These are phyloP conservation scores for Tiaroga cobitis DNA, from an alignment of 2,797 vertebrate species.

Conservation along the genomic window DNA sequence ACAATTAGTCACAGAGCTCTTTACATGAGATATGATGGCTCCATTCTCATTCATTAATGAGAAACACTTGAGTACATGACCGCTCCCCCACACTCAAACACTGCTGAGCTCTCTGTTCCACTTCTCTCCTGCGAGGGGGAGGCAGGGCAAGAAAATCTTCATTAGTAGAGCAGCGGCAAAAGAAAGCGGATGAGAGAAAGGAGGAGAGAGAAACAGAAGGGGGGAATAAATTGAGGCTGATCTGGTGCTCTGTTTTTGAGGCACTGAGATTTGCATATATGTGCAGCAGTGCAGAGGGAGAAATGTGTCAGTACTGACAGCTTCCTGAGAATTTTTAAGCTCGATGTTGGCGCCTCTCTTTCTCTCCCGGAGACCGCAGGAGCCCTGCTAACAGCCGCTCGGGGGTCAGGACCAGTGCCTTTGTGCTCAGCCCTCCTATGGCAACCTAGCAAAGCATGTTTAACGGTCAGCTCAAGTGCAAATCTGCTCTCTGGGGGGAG, in stretches of 20 bases:
- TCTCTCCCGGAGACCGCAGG: constrained; percentile 42
- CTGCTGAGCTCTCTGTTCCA: constrained; percentile 60
- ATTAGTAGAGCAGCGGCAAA: constrained; percentile 54
- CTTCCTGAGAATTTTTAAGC: constrained; percentile 81
- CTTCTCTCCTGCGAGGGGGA: constrained; percentile 68
- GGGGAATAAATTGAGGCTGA: constrained; percentile 82
- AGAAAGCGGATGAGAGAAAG: constrained; percentile 58
- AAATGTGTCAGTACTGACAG: constrained; percentile 84
- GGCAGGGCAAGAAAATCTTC: constrained; percentile 58
- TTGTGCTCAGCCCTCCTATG: constrained; percentile 72
- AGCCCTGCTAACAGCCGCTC: constrained; percentile 57
- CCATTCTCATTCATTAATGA: constrained; percentile 65
- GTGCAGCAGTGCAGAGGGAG: constrained; percentile 82
- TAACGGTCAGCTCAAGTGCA: constrained; percentile 75
- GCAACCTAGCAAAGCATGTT: constrained; percentile 75
- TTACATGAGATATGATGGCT: constrained; percentile 62
- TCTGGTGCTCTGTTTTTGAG: constrained; percentile 81
- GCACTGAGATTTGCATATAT: constrained; percentile 82
- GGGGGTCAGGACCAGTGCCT: constrained; percentile 73
- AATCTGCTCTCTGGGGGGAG: constrained; percentile 66
- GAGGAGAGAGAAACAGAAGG: constrained; percentile 66
- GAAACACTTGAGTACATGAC: constrained; percentile 57
- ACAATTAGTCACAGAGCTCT: constrained; percentile 61
- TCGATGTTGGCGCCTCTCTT: constrained; percentile 72
- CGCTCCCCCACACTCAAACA: constrained; percentile 59